These are phyloP conservation scores for Pardalotus punctatus DNA, from an alignment of 2,113 vertebrate genomes.

Conservation along the genomic window DNA sequence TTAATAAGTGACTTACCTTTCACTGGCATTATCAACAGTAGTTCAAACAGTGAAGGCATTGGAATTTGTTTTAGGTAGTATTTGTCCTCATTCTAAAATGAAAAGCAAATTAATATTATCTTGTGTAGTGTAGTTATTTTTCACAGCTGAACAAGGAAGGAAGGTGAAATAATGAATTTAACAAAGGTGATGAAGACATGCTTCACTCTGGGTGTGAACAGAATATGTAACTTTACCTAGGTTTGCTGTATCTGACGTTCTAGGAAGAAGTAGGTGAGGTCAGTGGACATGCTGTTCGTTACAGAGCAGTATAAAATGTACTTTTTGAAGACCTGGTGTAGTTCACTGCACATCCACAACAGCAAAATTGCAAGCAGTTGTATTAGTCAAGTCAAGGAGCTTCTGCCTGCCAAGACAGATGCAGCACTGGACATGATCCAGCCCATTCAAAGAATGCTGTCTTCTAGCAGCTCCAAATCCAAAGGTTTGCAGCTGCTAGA, in stretches of 20 bases:
- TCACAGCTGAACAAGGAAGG: not conserved
- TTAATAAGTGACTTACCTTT: not conserved
- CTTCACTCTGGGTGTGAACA: not conserved
- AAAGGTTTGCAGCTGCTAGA: not conserved
- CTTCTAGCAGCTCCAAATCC: too few species aligned
- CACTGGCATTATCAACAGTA: not conserved
- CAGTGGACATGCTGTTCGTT: not conserved
- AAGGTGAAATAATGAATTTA: not conserved
- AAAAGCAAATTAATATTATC: not conserved
- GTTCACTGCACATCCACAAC: not conserved
- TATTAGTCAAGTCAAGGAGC: not conserved
- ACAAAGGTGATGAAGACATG: not conserved
- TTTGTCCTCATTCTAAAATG: not conserved
- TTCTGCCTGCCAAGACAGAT: not conserved
- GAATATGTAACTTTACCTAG: not conserved
- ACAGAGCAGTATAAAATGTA: not conserved
- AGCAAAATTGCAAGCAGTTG: not conserved
- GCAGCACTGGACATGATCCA: not conserved
- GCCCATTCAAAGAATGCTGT: not conserved
- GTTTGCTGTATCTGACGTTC: not conserved
- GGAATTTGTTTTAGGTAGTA: not conserved
- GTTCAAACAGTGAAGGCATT: conserved; percentile 9
- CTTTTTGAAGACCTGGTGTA: not conserved
- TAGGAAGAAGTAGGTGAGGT: not conserved
- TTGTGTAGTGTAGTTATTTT: not conserved